These are phyloP conservation scores for Porites australiensis DNA, from an alignment of 64 coral and sea anemone species.

Conservation along the genomic window DNA sequence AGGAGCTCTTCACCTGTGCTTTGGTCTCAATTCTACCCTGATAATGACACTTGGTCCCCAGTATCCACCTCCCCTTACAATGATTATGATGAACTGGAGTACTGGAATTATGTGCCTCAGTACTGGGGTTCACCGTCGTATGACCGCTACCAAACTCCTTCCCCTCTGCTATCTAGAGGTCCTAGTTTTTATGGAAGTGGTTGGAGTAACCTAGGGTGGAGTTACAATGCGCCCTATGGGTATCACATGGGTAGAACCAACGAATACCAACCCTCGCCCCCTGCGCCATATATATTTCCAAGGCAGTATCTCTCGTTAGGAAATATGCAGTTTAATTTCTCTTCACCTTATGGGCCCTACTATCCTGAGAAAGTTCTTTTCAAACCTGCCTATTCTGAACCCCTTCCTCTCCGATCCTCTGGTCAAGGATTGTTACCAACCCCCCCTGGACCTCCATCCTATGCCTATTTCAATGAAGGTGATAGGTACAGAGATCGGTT, in stretches of 20 bases:
- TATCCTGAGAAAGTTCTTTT: not conserved
- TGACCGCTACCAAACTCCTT: constrained; percentile 33
- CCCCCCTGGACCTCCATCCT: not conserved
- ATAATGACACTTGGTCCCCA: not conserved
- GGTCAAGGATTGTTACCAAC: not conserved
- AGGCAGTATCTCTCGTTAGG: not conserved
- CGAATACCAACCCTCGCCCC: constrained; percentile 1
- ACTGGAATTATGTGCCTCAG: constrained; percentile 10
- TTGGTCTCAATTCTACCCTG: constrained; percentile 12
- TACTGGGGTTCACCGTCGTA: not conserved
- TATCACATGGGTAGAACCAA: not conserved
- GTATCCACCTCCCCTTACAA: not conserved
- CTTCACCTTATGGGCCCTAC: not conserved
- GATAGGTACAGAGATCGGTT: constrained; percentile 42
- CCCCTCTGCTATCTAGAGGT: not conserved
- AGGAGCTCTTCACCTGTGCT: not conserved
- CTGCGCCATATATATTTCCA: not conserved
- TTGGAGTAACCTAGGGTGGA: not conserved
- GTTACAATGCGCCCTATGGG: not conserved
- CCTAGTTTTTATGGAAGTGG: not conserved
- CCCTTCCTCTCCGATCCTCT: not conserved
- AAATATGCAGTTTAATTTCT: constrained; percentile 7
- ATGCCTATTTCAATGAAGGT: constrained; percentile 25
- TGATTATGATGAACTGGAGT: not conserved
- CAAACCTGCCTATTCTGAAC: constrained; percentile 34